Conservation (phyloP, 2,113 vertebrate genomes). For the Mastomys coucha region DNA sequence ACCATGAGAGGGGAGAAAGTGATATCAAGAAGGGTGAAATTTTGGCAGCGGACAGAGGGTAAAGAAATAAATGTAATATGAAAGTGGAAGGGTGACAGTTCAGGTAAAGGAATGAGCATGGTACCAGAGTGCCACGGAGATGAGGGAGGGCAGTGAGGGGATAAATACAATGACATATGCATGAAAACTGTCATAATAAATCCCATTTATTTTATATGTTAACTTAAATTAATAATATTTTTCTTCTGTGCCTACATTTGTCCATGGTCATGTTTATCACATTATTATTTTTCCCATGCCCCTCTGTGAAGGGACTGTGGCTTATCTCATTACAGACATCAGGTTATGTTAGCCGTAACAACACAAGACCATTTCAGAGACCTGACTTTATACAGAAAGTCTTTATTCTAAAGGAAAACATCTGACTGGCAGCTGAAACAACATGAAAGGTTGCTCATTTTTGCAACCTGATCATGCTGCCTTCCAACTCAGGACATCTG, state of each 20-base stretch:
- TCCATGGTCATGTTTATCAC: not conserved
- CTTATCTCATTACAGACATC: not conserved
- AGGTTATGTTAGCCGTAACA: not conserved
- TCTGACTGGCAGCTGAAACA: not conserved
- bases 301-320: not conserved
- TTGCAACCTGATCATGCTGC: not conserved
- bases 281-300: not conserved
- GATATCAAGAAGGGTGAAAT: not conserved
- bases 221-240: not conserved
- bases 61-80: not conserved
- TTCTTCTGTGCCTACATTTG: not conserved
- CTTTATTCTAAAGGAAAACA: not conserved
- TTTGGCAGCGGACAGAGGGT: not conserved
- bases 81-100: not conserved
- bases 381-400: not conserved
- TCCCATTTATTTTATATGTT: too few species aligned
- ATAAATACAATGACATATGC: too few species aligned
- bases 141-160: not conserved
- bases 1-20: not conserved
- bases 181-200: not conserved
- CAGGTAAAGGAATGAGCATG: not conserved
- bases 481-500: not conserved
- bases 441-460: not conserved
- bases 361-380: not conserved
- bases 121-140: not conserved